A percentile compares a stretch with the other conserved stretches of the same genome.
These are phyloP conservation scores for Micromussa lordhowensis DNA, from an alignment of 92 coral and sea anemone species.

Conservation along the genomic window DNA sequence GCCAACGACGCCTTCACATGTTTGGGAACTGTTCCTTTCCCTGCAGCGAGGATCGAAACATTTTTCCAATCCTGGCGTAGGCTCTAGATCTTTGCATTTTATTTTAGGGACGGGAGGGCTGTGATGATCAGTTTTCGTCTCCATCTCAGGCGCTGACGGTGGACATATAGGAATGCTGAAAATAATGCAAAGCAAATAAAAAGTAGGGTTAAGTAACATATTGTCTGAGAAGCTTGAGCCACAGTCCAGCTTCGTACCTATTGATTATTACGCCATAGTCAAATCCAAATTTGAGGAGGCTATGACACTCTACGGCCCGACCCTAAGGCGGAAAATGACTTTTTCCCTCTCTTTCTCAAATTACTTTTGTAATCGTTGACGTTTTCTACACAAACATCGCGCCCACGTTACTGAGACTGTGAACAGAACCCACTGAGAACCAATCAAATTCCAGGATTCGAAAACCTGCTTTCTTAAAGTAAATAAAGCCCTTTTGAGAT, in stretches of 20 bases:
- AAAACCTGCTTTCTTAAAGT: too few species aligned
- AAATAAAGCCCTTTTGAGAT: too few species aligned
- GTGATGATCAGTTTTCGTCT: background rate
- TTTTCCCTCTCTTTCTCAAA: too few species aligned
- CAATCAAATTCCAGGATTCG: too few species aligned
- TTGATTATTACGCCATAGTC: background rate
- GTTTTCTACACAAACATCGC: too few species aligned
- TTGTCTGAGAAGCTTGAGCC: background rate
- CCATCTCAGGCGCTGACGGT: background rate
- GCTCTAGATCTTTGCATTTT: background rate
- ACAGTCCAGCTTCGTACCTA: background rate
- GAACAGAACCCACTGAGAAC: too few species aligned
- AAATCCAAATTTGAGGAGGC: background rate
- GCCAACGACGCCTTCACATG: conserved; percentile 62
- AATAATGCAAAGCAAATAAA: background rate
- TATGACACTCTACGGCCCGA: too few species aligned
- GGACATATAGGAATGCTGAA: conserved; percentile 46
- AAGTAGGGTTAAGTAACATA: background rate
- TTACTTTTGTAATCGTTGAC: too few species aligned
- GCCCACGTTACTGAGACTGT: too few species aligned
- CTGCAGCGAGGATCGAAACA: conserved; percentile 47
- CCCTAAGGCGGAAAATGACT: too few species aligned
- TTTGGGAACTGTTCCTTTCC: conserved; percentile 25
- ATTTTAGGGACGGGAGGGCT: background rate
- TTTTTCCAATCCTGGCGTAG: background rate